A percentile compares a stretch with the other conserved stretches of the same genome.
These are phyloP conservation scores for Brachirus orientalis DNA, from an alignment of 2,113 vertebrate genomes.

Conservation along the genomic window DNA sequence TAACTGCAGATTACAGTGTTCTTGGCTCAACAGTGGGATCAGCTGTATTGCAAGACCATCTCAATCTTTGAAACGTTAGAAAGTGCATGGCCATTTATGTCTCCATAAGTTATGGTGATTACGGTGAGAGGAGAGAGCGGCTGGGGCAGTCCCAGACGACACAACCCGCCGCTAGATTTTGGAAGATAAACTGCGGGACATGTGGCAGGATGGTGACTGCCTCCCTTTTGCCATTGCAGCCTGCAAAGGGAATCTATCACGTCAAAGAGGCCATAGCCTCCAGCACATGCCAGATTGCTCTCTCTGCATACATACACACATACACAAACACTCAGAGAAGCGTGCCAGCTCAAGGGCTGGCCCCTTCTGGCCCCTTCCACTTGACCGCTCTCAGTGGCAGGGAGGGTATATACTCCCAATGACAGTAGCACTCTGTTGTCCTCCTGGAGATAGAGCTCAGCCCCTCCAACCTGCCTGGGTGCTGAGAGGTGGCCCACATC, in stretches of 20 bases:
- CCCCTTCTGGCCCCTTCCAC: constrained; percentile 73
- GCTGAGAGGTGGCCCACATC: constrained; percentile 54
- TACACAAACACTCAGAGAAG: constrained; percentile 35
- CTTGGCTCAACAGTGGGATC: neutral
- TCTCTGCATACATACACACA: constrained; percentile 50
- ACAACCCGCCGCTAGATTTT: constrained; percentile 56
- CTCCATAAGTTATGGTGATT: constrained; percentile 64
- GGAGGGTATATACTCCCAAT: constrained; percentile 59
- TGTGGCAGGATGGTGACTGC: constrained; percentile 67
- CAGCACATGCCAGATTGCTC: constrained; percentile 72
- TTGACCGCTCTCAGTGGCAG: constrained; percentile 69
- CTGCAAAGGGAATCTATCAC: constrained; percentile 77
- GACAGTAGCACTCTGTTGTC: constrained; percentile 71
- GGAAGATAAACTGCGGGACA: constrained; percentile 71
- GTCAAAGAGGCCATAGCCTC: constrained; percentile 70
- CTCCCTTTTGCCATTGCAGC: constrained; percentile 61
- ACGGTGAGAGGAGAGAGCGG: constrained; percentile 37
- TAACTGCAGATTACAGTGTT: constrained; percentile 17
- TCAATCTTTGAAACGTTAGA: constrained; percentile 32
- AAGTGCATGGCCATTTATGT: constrained; percentile 55
- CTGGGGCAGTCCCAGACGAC: constrained; percentile 51
- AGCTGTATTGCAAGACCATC: constrained; percentile 8
- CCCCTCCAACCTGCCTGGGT: constrained; percentile 57
- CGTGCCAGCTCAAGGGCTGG: constrained; percentile 57
- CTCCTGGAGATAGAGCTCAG: constrained; percentile 65